Base-by-base conservation (phyloP, 1,140 invertebrate species). In the Hirudo medicinalis region DNA sequence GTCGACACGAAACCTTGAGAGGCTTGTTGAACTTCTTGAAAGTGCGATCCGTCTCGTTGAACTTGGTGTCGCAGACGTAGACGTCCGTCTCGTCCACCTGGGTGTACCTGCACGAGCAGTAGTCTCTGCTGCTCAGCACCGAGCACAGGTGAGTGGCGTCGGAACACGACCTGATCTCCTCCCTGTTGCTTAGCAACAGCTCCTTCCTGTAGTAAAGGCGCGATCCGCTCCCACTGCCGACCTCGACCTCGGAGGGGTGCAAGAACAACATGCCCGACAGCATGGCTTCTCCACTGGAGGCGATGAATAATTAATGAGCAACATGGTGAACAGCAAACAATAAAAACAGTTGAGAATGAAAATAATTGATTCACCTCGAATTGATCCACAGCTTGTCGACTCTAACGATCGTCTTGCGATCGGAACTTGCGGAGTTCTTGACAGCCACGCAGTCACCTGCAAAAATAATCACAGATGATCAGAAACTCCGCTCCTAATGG, bases 261-360 rank as follows among this genome's bases (percentile, higher is more conserved):
- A 97, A 87, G 76, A 97, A 88, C 88, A 91, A 93, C 0, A 94
- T 91, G 1, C 95, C 95, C 76, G 89, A 90, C 80, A 98, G 93
- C 78, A 90, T 95, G 67, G 88, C 88, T 76, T 91, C 90, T 43
- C 78, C 79, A 54, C 79, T 80, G 74, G 43, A 36, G 32, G 6
- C 6, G 32, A 36, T 6, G 32, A 36, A 36, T 36, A 36, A 36
- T 36, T 36, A 36, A 36, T 36, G 32, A 36, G 32, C 32, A 36
- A 36, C 6, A n/a, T n/a, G n/a, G n/a, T n/a, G n/a, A n/a, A 6
- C 32, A 3, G 32, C 32, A 36, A 36, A 36, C 6, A 6, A 6
- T 36, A n/a, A n/a, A n/a, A n/a, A n/a, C n/a, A 3, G 32, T 36
- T 36, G 32, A 36, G 2, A 36, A 36, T 6, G 32, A 6, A 5